Evolutionary conservation across 1,140 invertebrate species (phyloP).

Genomic region (Neodiprion pinetum): DNA sequence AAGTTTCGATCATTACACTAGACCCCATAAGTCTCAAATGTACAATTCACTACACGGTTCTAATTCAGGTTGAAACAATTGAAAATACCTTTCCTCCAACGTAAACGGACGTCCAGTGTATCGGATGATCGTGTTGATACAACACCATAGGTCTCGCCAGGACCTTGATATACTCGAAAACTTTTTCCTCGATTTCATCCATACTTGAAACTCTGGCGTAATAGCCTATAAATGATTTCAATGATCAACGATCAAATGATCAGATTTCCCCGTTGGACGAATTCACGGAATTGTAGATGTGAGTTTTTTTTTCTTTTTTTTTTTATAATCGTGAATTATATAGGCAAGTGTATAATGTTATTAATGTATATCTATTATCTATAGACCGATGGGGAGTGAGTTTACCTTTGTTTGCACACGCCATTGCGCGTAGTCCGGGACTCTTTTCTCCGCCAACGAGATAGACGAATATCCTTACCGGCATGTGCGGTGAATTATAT

Average conservation of each 20-base stretch:
- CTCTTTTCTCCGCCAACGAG: constrained; percentile 92
- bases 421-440: constrained; percentile 89
- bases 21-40: constrained; percentile 6
- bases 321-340: too few relatives aligned
- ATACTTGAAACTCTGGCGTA: constrained; percentile 84
- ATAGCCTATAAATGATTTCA: constrained; percentile 69
- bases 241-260: background rate
- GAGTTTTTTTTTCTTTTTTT: too few relatives aligned
- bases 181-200: constrained; percentile 85
- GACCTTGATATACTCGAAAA: constrained; percentile 91
- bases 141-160: constrained; percentile 90
- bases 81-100: constrained; percentile 81
- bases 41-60: constrained; percentile 27
- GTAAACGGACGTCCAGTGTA: constrained; percentile 91
- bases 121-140: constrained; percentile 87
- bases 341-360: too few relatives aligned
- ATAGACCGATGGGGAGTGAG: background rate
- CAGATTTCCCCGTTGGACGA: too few relatives aligned
- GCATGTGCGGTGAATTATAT: constrained; percentile 91
- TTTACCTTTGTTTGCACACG: constrained; percentile 94
- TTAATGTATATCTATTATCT: too few relatives aligned
- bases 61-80: constrained; percentile 25
- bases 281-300: too few relatives aligned
- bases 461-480: constrained; percentile 96
- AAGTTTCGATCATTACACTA: too few relatives aligned